Base-by-base conservation (phyloP, 37 sponge, comb jelly and placozoan species). In the Ephydatia muelleri region DNA sequence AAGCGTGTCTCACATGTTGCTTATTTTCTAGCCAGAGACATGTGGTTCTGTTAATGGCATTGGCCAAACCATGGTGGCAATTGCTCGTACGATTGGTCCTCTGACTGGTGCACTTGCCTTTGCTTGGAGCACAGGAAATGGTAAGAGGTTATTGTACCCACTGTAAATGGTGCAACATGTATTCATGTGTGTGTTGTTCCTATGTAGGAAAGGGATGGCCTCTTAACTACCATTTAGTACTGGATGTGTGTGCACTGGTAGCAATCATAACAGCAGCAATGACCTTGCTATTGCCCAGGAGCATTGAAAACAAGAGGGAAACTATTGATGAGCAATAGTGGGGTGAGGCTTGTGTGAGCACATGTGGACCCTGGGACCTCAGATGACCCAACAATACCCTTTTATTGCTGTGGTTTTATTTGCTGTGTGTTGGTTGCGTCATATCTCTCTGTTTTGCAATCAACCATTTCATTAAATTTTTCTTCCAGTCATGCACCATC, bases 51-150 rank as follows among this genome's bases (percentile, higher is more conserved):
- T 95, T 28, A 95, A 92, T 87, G 93, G 93, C 1, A 81, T 87
- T 29, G 90, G 90, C 4, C 93, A 93, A 80, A 80, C 92, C 49
- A 74, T 77, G 22, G 94, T 75, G 33, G 86, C 94, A 30, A 11
- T 96, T 43, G 82, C 75, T 28, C 82, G 96, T 0, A 57, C 76
- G 38, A 14, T 89, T 13, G 93, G 89, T 0, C 96, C 96, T 12
- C 31, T 85, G 34, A 25, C 82, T 14, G 93, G 88, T 0, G 75
- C 95, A 13, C 75, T 79, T 1, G 27, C 92, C 69, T 95, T 95
- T 93, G 93, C 96, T 23, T 95, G 96, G 96, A 95, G 91, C 64
- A 83, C 70, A n/a, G 38, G 39, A 28, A 87, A 87, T 80, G 85
- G 85, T 86, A 28, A n/a, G 75, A 3, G 31, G 22, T 12, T 14